These are phyloP conservation scores for Gadopsis marmoratus DNA, from an alignment of 2,797 vertebrate species.

Conservation along the genomic window DNA sequence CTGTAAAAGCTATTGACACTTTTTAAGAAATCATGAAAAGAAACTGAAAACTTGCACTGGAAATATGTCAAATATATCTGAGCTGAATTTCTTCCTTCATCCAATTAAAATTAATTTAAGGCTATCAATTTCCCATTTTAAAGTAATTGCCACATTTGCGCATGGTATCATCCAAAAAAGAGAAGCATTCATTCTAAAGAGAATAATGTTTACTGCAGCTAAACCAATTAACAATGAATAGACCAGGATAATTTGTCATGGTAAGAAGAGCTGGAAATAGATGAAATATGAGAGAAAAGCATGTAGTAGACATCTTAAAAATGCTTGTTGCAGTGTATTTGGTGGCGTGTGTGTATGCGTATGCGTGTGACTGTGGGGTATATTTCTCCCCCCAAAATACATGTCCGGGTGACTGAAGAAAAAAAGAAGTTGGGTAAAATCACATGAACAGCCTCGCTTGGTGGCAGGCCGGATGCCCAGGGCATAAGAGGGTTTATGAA, in stretches of 20 bases:
- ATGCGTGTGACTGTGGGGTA: background rate
- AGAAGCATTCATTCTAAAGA: background rate
- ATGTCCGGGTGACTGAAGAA: background rate
- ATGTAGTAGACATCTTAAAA: background rate
- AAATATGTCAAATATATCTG: background rate
- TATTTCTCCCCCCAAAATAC: conserved; percentile 1
- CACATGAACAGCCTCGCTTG: conserved; percentile 35
- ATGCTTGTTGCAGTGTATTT: background rate
- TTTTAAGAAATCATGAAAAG: background rate
- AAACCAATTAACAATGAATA: background rate
- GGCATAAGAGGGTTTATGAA: conserved; percentile 23
- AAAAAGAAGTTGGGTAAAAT: background rate
- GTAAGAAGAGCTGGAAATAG: background rate
- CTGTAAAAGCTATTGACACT: background rate
- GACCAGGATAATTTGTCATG: background rate
- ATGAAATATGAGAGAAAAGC: background rate
- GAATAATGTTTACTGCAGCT: background rate
- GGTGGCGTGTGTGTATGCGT: background rate
- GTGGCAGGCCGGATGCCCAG: background rate
- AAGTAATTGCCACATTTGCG: background rate
- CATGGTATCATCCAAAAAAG: background rate
- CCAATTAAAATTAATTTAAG: background rate
- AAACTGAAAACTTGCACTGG: background rate
- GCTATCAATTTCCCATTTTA: background rate
- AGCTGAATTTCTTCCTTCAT: background rate